phyloP scores from a whole-genome alignment of 1,140 invertebrate species.

The Halesus radiatus region DNA sequence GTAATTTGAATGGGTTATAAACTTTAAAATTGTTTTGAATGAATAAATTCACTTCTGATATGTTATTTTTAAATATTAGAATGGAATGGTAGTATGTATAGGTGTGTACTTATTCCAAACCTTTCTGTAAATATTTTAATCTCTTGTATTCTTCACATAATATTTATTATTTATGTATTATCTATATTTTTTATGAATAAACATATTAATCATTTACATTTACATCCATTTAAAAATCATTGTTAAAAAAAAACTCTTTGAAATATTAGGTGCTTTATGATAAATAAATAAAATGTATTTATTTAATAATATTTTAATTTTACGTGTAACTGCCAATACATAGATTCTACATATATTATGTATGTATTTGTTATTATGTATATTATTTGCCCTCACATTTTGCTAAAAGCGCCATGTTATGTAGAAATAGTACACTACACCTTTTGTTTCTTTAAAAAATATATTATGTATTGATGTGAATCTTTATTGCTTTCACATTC shows the following conservation, averaged over 20 bases:
- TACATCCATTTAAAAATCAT: background rate
- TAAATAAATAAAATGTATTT: conserved; percentile 12
- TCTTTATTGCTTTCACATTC: conserved; percentile 9
- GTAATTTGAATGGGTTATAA: too few relatives aligned
- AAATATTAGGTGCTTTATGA: conserved; percentile 35
- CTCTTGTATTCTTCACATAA: background rate
- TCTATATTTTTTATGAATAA: background rate
- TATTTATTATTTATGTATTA: background rate
- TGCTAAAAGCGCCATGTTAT: background rate
- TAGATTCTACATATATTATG: background rate
- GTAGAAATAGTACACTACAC: too few relatives aligned
- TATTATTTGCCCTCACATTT: background rate
- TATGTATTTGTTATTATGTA: too few relatives aligned
- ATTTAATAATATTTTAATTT: background rate
- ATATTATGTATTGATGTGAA: background rate
- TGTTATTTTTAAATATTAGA: background rate
- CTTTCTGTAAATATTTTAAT: background rate
- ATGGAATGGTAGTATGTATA: background rate
- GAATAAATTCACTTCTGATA: background rate
- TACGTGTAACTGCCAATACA: background rate
- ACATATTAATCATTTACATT: background rate
- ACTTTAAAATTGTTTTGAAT: background rate
- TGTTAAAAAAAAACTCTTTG: conserved; percentile 1
- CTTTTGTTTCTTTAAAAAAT: background rate
- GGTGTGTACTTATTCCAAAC: background rate